phyloP scores from a whole-genome alignment of 2,113 vertebrate genomes.

The Nicator chloris region DNA sequence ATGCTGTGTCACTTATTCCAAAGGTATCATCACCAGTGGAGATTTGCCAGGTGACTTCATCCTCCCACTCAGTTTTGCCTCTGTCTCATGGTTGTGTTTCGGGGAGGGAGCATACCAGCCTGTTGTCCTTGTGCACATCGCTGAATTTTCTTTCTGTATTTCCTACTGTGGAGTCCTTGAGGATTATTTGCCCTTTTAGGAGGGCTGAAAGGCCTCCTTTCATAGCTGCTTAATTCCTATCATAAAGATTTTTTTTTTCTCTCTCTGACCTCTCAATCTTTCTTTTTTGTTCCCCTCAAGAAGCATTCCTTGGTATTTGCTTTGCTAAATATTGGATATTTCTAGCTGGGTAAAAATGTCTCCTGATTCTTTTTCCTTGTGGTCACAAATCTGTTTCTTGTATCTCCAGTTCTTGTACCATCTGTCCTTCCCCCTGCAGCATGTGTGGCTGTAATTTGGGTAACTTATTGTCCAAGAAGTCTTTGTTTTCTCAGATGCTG shows the following conservation, averaged over 20 bases:
- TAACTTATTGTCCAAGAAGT: constrained; percentile 64
- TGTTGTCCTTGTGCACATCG: constrained; percentile 6
- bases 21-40: constrained; percentile 64
- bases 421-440: constrained; percentile 56
- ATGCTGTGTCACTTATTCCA: constrained; percentile 66
- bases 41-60: constrained; percentile 65
- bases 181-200: neutral
- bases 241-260: neutral
- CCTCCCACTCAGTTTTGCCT: constrained; percentile 62
- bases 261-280: neutral
- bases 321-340: constrained; percentile 41
- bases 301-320: constrained; percentile 24
- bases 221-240: neutral
- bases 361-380: constrained; percentile 56
- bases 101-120: constrained; percentile 24
- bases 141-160: constrained; percentile 7
- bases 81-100: constrained; percentile 50
- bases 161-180: constrained; percentile 7
- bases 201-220: constrained; percentile 13
- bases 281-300: neutral
- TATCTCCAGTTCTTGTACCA: constrained; percentile 61
- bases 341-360: constrained; percentile 52
- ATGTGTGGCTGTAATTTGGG: constrained; percentile 63
- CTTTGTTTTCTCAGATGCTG: constrained; percentile 50
- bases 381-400: constrained; percentile 66